Conservation (phyloP, 2,797 vertebrate genomes). For the Harpagifer antarcticus region DNA sequence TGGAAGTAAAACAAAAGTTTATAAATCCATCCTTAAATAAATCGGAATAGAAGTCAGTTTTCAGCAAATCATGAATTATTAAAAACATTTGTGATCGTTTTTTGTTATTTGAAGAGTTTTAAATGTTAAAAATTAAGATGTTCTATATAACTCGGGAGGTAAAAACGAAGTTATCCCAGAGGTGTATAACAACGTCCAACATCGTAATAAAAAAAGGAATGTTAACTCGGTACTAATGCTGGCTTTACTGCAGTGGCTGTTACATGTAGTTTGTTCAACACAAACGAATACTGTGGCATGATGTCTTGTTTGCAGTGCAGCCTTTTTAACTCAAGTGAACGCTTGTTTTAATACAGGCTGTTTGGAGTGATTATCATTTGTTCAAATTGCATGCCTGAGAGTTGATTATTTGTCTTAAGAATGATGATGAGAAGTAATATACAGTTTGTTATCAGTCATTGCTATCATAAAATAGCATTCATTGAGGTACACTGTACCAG, state of each 20-base stretch:
- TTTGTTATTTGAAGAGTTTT: too few species aligned
- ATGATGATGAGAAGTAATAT: not conserved
- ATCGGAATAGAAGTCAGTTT: not conserved
- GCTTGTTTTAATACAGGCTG: conserved; percentile 7
- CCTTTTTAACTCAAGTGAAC: not conserved
- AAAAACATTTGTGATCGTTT: not conserved
- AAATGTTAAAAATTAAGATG: not conserved
- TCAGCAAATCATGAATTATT: not conserved
- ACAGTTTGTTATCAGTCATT: not conserved
- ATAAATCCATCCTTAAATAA: not conserved
- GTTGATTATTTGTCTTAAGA: conserved; percentile 2
- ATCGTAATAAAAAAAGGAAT: not conserved
- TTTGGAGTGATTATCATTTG: conserved; percentile 35
- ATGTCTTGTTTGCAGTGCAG: conserved; percentile 26
- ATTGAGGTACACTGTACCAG: not conserved
- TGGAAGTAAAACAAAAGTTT: not conserved
- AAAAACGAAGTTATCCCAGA: not conserved
- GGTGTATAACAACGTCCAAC: not conserved
- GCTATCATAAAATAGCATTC: not conserved
- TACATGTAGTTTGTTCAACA: not conserved
- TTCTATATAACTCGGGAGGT: not conserved
- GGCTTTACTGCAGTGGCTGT: not conserved
- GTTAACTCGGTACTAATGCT: not conserved
- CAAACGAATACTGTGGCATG: conserved; percentile 23
- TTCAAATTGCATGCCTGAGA: conserved; percentile 18